A percentile compares a stretch with the other conserved stretches of the same genome.
Conservation (phyloP, 2,113 vertebrate genomes). For the Chionomys nivalis region DNA sequence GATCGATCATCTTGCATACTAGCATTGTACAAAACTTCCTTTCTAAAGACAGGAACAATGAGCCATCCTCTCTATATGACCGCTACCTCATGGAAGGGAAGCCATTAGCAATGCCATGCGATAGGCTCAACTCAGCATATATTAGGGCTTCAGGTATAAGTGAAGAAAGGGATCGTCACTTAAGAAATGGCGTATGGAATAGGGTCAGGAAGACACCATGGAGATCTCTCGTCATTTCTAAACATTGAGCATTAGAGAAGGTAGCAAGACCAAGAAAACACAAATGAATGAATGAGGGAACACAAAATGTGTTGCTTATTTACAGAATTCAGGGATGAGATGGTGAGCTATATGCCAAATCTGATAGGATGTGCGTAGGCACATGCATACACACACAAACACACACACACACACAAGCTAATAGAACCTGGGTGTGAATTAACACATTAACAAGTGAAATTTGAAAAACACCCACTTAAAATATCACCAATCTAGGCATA, state of each 20-base stretch:
- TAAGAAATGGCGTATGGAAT: background rate
- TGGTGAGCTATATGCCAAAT: background rate
- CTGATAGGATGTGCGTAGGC: background rate
- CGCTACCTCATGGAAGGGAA: background rate
- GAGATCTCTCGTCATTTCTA: background rate
- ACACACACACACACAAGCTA: background rate
- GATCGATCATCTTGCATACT: background rate
- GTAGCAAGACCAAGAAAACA: background rate
- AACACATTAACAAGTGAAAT: background rate
- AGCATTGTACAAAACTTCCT: background rate
- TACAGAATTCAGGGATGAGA: background rate
- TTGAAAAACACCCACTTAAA: background rate
- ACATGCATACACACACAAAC: background rate
- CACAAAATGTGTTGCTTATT: background rate
- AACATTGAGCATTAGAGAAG: background rate
- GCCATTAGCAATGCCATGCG: accelerated
- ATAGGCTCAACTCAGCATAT: background rate
- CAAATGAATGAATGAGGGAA: background rate
- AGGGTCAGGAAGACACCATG: background rate
- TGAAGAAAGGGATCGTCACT: background rate
- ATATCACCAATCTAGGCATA: background rate
- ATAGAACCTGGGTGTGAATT: background rate
- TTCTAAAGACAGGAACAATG: background rate
- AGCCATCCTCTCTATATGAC: background rate
- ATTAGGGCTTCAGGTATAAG: background rate